Base-by-base conservation (phyloP, 2,888 invertebrate genomes). In the Lomographa bimaculata region DNA sequence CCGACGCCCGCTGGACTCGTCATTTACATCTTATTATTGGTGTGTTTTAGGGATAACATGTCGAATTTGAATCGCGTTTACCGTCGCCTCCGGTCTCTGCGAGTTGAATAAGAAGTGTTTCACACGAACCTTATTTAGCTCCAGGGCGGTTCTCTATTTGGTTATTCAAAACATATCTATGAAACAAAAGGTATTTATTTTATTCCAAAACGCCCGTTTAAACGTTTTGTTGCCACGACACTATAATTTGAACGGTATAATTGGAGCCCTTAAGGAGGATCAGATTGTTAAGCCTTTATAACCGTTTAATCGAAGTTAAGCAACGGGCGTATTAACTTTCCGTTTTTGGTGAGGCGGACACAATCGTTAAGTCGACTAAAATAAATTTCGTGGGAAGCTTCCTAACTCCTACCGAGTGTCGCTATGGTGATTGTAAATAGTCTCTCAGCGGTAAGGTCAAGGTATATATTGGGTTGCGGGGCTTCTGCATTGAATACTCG, bases 11-110 rank as follows among this genome's bases (percentile, higher is more conserved):
- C 68, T 66, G 71, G 78, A 70, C 72, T 72, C 67, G 60, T 71
- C 79, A 81, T 86, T 86, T 83, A 73, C 85, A 85, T 86, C 71
- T 78, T 73, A 82, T 84, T 85, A 86, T 75, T 71, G 71, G 60
- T 73, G 67, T 71, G 67, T 78, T 79, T 82, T 73, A 75, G 70
- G 70, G 70, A 75, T 80, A 80, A 76, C 76, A 78, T 77, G 79
- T 79, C 76, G 72, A 82, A 79, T 83, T 78, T 70, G 78, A 77
- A 80, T 80, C 62, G 71, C 60, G 54, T 71, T 70, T 67, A 65
- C 64, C 64, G 51, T 56, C 69, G 71, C 78, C 74, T 56, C 54
- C 53, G 67, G 76, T 68, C 58, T 46, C 48, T 62, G 67, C 55
- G 65, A 49, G 60, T 49, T 63, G 79, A 79, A 83, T 79, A 69